A percentile compares a stretch with the other conserved stretches of the same genome.
phyloP scores from a whole-genome alignment of 2,113 vertebrate species.

The Lucifuga dentata region DNA sequence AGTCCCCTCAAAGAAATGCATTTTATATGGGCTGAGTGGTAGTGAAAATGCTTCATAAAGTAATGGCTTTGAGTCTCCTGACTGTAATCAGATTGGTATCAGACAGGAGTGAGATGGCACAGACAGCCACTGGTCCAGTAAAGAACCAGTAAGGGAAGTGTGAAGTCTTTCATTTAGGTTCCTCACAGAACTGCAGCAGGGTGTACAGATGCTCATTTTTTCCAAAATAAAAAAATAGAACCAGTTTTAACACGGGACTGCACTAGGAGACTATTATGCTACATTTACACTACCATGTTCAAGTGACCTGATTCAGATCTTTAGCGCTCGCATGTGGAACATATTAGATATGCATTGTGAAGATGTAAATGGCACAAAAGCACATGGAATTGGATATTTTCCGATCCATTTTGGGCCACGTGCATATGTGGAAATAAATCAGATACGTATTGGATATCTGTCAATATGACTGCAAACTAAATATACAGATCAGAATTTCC shows the following conservation, averaged over 20 bases:
- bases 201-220: background rate
- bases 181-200: conserved; percentile 1
- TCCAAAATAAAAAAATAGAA: background rate
- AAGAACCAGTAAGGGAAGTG: conserved; percentile 10
- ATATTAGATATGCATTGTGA: too few species aligned
- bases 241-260: background rate
- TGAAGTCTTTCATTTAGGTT: conserved; percentile 35
- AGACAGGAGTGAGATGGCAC: conserved; percentile 31
- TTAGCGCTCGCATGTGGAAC: too few species aligned
- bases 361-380: too few species aligned
- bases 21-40: conserved; percentile 9
- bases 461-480: too few species aligned
- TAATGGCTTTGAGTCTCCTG: conserved; percentile 36
- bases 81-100: conserved; percentile 33
- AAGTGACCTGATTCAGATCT: too few species aligned
- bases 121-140: conserved; percentile 11
- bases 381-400: too few species aligned
- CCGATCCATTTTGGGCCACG: too few species aligned
- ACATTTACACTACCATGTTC: too few species aligned
- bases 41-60: conserved; percentile 30
- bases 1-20: background rate
- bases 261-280: too few species aligned
- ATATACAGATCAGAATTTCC: too few species aligned
- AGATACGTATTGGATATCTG: too few species aligned
- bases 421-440: too few species aligned